Evolutionary conservation across 1,140 invertebrate species (phyloP), one percentile per base, ranked within the genome.

Genomic region (Brachionus angularis): DNA sequence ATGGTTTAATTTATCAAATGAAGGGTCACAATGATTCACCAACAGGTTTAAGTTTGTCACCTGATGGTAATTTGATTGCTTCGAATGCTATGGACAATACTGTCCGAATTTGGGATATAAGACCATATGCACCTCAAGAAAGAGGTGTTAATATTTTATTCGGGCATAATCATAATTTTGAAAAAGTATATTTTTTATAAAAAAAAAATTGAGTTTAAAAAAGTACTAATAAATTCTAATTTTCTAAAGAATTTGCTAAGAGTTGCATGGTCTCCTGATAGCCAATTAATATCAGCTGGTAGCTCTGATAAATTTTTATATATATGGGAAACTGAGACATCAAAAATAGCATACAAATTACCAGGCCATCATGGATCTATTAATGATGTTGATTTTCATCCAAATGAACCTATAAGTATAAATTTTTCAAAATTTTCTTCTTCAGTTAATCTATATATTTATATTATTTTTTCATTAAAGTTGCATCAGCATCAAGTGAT

Each of bases 11-110:
- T 0, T 93, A 95, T 78, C 87, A 86, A 75, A 84, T 98, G 77
- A 86, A 88, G 75, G 91, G 81, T 84, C 94, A 99, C 77, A 88
- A 89, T 1, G 96, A 99, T 78, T 96, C 94, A 7, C 86, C 98
- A 4, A 99, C 96, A 4, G 93, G 91, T 73, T 77, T 99, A 70
- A 85, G 88, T 18, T 82, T 99, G 0, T 96, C 91, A 73, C 89
- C 92, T 3, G 94, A 98, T 83, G 96, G 96, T 0, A 93, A 91
- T 7, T 85, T 93, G 78, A 83, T 98, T 12, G 82, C 98, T 3
- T 93, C 93, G 1, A 98, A 98, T 83, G 86, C 92, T 0, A 97
- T 98, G 94, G 96, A 99, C 80, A 94, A 93, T 76, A 91, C 90
- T 70, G 83, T 87, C 23, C 77, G 87, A 74, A 84, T 88, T 33